These are phyloP conservation scores for Leptinotarsa defecta DNA, from an alignment of 1,140 invertebrate species.

Conservation along the genomic window DNA sequence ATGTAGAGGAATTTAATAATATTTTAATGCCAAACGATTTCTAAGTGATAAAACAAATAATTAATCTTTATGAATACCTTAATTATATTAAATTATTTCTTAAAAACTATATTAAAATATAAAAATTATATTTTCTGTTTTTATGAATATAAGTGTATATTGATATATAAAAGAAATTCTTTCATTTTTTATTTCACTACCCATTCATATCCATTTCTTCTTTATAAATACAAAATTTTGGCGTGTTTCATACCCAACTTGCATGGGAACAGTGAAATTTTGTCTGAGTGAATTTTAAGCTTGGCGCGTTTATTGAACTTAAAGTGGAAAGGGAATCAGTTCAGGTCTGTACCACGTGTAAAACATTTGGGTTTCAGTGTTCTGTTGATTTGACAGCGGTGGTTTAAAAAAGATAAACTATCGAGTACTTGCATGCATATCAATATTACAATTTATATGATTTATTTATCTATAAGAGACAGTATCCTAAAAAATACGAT, in stretches of 20 bases:
- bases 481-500: conserved; percentile 1
- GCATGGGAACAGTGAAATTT: conserved; percentile 3
- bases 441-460: conserved; percentile 1
- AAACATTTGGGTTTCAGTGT: conserved; percentile 3
- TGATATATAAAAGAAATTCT: conserved; percentile 4
- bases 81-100: neutral
- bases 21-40: conserved; percentile 3
- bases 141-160: conserved; percentile 4
- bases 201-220: conserved; percentile 1
- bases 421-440: neutral
- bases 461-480: conserved; percentile 1
- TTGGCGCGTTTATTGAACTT: conserved; percentile 3
- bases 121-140: conserved; percentile 4
- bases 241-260: conserved; percentile 2
- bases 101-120: conserved; percentile 4
- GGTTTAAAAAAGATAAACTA: conserved; percentile 1
- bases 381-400: conserved; percentile 1
- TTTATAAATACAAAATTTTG: conserved; percentile 4
- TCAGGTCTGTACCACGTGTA: conserved; percentile 2
- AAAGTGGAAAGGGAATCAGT: conserved; percentile 3
- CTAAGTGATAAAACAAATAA: conserved; percentile 1
- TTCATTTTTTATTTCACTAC: conserved; percentile 4
- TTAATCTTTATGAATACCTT: neutral
- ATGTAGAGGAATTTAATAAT: conserved; percentile 4
- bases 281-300: conserved; percentile 3